Evolutionary conservation across 2,797 vertebrate genomes (phyloP).

Genomic region (Tenualosa ilisha): DNA sequence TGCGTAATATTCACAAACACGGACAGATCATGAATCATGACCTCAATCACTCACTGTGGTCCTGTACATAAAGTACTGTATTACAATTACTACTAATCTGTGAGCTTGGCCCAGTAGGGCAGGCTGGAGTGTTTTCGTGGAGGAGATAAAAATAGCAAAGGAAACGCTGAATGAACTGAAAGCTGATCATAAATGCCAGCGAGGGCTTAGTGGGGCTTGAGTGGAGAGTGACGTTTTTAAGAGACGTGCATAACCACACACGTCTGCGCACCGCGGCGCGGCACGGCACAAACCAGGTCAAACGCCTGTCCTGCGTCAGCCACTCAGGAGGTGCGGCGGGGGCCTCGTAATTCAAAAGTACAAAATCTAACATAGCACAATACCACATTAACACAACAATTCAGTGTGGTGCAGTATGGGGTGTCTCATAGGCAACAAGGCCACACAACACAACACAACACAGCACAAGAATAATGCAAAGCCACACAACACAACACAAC

Average conservation of each 20-base stretch:
- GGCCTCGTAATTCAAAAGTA: not conserved
- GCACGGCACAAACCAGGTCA: not conserved
- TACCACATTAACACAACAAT: not conserved
- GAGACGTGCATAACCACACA: not conserved
- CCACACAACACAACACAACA: not conserved
- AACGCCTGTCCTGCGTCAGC: not conserved
- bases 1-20: not conserved
- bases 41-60: not conserved
- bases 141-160: not conserved
- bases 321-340: not conserved
- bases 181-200: not conserved
- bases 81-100: slow-evolving; percentile 4
- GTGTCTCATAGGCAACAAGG: not conserved
- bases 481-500: not conserved
- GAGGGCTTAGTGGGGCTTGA: not conserved
- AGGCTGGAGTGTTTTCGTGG: not conserved
- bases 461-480: not conserved
- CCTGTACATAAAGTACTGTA: not conserved
- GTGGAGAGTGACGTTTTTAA: not conserved
- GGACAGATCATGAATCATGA: not conserved
- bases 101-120: not conserved
- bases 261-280: not conserved
- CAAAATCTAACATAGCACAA: not conserved
- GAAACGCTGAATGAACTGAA: not conserved
- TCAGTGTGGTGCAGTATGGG: not conserved